Percentiles rank a stretch among this genome's conserved stretches.
Evolutionary conservation across 2,113 vertebrate species (phyloP).

Genomic region (Artemisiospiza belli): DNA sequence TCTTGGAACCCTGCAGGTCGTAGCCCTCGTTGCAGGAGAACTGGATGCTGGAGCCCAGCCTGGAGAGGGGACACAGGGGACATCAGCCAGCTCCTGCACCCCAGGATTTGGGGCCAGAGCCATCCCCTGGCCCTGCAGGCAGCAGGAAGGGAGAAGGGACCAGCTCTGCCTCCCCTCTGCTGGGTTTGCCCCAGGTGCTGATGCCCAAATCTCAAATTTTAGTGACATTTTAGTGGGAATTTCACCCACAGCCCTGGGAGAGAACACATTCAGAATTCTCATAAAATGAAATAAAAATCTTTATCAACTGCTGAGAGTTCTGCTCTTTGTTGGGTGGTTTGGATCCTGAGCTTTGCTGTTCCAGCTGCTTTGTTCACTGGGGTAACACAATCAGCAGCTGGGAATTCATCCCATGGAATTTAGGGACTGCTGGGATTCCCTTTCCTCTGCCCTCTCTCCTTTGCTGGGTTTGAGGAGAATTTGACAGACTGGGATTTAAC

Average conservation of each 20-base stretch:
- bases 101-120: not conserved
- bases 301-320: not conserved
- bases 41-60: constrained; percentile 94
- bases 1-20: constrained; percentile 95
- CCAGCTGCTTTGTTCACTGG: not conserved
- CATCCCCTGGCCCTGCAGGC: not conserved
- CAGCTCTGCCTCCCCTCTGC: not conserved
- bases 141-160: not conserved
- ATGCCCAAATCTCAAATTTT: not conserved
- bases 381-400: not conserved
- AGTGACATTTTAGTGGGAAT: not conserved
- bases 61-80: constrained; percentile 45
- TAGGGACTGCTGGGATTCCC: not conserved
- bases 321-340: not conserved
- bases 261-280: not conserved
- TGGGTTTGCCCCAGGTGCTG: not conserved
- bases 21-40: constrained; percentile 97
- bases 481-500: not conserved
- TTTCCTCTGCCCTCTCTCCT: not conserved
- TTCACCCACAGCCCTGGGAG: not conserved
- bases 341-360: not conserved
- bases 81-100: not conserved
- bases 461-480: not conserved
- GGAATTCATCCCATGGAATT: not conserved
- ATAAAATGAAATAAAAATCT: not conserved